Evolutionary conservation across 1,140 invertebrate genomes (phyloP), one percentile per base, ranked within the genome.

Genomic region (Grapholita molesta): DNA sequence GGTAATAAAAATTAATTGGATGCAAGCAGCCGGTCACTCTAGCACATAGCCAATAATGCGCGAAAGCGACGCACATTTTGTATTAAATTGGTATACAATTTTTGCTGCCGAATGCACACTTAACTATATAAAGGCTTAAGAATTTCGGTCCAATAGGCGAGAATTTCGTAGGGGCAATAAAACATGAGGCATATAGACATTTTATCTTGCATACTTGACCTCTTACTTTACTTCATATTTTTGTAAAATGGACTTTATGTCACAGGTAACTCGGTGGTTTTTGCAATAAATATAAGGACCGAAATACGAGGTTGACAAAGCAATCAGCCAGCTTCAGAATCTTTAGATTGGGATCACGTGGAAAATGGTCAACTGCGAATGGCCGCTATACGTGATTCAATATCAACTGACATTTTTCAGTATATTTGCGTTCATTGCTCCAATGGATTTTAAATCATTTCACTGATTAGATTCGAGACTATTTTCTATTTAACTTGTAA

Each of bases 131-230:
- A 25, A 30, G 24, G 55, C 25, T 61, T n/a, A 61, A 25, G 55
- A 61, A 61, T 61, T 61, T 28, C 15, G 25, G 55, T 2, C 55
- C 55, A 61, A 28, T 61, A 28, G 53, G 53, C 53, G 53, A 57
- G 24, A 57, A 57, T 61, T 57, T 61, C 25, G 55, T 28, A 32
- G 25, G 42, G 12, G 42, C 25, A 61, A 61, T 61, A 61, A 61
- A 61, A 61, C 25, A 61, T 61, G 24, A 21, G 9, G 25, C 55
- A 25, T 24, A 24, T 61, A n/a, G 15, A 48, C 15, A 18, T 48
- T 48, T 48, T 2, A 4, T 21, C 42, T 48, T 21, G 9, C 2
- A 48, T 48, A n/a, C 15, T 30, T 18, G 15, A 48, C 4, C 2
- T 48, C 38, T 18, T 48, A 18, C n/a, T 48, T 48, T 15, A 12